phyloP scores from a whole-genome alignment of 2,888 invertebrate species.

The Ashinkailepas kermadecensis region DNA sequence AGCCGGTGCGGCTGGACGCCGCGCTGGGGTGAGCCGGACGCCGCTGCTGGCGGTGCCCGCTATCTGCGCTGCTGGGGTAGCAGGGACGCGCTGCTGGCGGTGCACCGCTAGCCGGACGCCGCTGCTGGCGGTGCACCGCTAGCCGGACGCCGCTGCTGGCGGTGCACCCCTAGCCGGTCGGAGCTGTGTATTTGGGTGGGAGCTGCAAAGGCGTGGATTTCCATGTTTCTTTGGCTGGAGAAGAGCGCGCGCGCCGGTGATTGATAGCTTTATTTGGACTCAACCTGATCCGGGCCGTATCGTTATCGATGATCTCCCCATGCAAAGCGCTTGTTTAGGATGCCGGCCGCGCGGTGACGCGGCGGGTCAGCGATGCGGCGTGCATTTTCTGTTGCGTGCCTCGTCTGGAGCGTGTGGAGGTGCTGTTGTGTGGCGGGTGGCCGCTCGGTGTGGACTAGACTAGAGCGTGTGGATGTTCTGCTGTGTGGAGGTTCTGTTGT shows the following conservation, averaged over 20 bases:
- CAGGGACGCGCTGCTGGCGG: too few relatives aligned
- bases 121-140: not conserved
- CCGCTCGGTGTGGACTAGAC: not conserved
- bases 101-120: not conserved
- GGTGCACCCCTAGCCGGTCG: too few relatives aligned
- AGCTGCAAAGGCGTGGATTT: not conserved
- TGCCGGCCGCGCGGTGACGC: not conserved
- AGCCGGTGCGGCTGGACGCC: constrained; percentile 38
- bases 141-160: too few relatives aligned
- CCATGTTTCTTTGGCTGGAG: not conserved
- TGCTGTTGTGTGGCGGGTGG: not conserved
- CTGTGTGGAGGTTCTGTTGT: too few relatives aligned
- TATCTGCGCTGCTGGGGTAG: not conserved
- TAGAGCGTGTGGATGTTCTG: not conserved
- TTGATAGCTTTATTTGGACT: constrained; percentile 13
- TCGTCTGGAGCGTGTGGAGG: not conserved
- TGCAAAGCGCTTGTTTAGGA: constrained; percentile 4
- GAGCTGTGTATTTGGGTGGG: too few relatives aligned
- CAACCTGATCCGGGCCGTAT: not conserved
- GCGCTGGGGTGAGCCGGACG: not conserved
- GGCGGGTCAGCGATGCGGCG: not conserved
- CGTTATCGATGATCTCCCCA: constrained; percentile 3
- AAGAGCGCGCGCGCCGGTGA: not conserved
- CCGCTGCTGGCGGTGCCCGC: not conserved
- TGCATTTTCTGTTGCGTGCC: not conserved